Base-by-base conservation (phyloP, 2,888 invertebrate species). In the Aspidiotus destructor region DNA sequence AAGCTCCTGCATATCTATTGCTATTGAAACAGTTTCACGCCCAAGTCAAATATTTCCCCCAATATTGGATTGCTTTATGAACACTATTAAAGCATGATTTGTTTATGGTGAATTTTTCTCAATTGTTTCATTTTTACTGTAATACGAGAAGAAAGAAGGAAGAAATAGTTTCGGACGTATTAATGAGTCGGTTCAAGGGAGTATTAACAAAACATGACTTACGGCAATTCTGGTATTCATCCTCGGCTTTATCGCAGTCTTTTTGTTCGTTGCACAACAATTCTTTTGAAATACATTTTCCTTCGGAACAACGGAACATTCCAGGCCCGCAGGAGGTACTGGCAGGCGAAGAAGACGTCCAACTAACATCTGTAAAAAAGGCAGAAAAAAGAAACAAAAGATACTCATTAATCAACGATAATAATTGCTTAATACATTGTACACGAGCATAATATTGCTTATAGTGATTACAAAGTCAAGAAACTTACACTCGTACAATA, bases 201-300 rank as follows among this genome's bases (percentile, higher is more conserved):
- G 28, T 28, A 28, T 55, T 64, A 55, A 64, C 54, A 55, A 63
- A 63, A 55, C 63, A 69, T 53, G 80, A 89, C 92, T 90, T 83
- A 93, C 93, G 87, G 79, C 93, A 94, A 70, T 87, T 83, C 77
- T 92, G 91, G 78, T 88, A 86, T 78, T 94, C 93, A 77, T 94
- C 91, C 79, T 92, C 92, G 62, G 89, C 92, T 76, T 88, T 90
- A 73, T 92, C 91, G 80, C 95, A 95, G 82, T 95, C 94, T 77
- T 87, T 86, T 77, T 92, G 91, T 79, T 93, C 93, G 82, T 96
- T 92, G 83, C 95, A 96, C 74, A 93, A 90, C 86, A 86, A 86
- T 73, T 87, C 80, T 73, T 85, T 83, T 55, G 90, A 88, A 76
- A 93, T 92, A 80, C 93, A 93, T 79, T 86, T 88, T 76, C 91